These are phyloP conservation scores for Daktulosphaira vitifoliae DNA, from an alignment of 1,140 invertebrate species.

Conservation along the genomic window DNA sequence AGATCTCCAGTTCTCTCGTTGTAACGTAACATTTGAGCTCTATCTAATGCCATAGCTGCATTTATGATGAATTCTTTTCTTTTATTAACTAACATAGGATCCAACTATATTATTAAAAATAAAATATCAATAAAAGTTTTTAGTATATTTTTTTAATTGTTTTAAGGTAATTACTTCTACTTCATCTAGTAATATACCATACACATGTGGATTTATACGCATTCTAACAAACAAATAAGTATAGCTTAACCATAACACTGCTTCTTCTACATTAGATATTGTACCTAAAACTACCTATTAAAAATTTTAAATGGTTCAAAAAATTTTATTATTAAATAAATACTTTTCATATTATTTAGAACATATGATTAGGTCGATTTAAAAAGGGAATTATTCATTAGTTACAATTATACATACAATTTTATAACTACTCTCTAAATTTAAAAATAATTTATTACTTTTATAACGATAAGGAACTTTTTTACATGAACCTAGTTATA, in stretches of 20 bases:
- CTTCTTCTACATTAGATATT: constrained; percentile 90
- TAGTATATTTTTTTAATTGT: not conserved
- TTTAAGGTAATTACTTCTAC: constrained; percentile 46
- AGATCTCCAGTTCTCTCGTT: constrained; percentile 75
- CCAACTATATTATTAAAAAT: constrained; percentile 52
- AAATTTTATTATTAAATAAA: too few relatives aligned
- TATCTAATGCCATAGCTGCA: constrained; percentile 78
- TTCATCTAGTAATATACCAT: constrained; percentile 68
- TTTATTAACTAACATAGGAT: constrained; percentile 64
- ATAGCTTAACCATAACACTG: constrained; percentile 94
- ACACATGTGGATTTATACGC: constrained; percentile 83
- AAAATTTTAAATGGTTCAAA: constrained; percentile 38
- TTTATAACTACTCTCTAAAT: too few relatives aligned
- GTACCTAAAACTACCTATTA: constrained; percentile 80
- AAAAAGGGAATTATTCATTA: too few relatives aligned
- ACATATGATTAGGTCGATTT: too few relatives aligned
- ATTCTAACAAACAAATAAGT: constrained; percentile 94
- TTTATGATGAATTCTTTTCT: constrained; percentile 65
- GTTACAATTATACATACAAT: too few relatives aligned
- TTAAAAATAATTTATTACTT: too few relatives aligned
- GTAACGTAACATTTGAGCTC: constrained; percentile 89
- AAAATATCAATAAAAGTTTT: not conserved
- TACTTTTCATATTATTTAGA: too few relatives aligned
- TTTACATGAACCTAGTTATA: too few relatives aligned
- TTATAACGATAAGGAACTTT: too few relatives aligned